Evolutionary conservation across 2,888 invertebrate species (phyloP), one percentile per base, ranked within the genome.

Genomic region (Clunio marinus): DNA sequence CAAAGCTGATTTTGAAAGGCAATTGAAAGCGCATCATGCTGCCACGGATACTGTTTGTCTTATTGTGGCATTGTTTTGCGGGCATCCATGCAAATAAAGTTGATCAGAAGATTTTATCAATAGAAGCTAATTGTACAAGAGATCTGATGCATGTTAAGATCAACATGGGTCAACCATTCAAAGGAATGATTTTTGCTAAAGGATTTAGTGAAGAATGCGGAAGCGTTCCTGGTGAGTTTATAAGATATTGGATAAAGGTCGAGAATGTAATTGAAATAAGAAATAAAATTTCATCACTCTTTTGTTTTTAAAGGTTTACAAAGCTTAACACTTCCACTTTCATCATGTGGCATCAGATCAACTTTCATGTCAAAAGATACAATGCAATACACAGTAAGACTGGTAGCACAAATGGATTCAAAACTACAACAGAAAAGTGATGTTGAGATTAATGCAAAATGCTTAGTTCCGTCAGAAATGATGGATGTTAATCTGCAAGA

Each of bases 321-420:
- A 17, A 32, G 25, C 2, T 20, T 66, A 24, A 66, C 71, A 83
- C 32, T 66, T 45, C 66, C 66, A 1, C 35, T 57, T 57, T 28
- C 66, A 51, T 55, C 88, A 7, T 89, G 89, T 74, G 89, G 89
- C 0, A 85, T 89, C 1, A 80, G 88, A 57, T 83, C 88, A 1
- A 81, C 79, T 69, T 77, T 74, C 76, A 81, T 68, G 76, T 78
- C 70, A 77, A 83, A 74, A 78, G 83, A 78, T 10, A 75, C 74
- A 58, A 80, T 87, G 75, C 84, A 84, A 74, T 87, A 88, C 75
- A 83, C 82, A 13, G 86, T 87, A 8, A 84, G 84, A 68, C 78
- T 91, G 67, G 84, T 89, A 71, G 80, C 89, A 25, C 90, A 91
- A 76, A 89, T 88, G 83, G 90, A 90, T 74, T 81, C 83, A 70